Conservation (phyloP, 2,888 invertebrate genomes). For the Andrena marginata region DNA sequence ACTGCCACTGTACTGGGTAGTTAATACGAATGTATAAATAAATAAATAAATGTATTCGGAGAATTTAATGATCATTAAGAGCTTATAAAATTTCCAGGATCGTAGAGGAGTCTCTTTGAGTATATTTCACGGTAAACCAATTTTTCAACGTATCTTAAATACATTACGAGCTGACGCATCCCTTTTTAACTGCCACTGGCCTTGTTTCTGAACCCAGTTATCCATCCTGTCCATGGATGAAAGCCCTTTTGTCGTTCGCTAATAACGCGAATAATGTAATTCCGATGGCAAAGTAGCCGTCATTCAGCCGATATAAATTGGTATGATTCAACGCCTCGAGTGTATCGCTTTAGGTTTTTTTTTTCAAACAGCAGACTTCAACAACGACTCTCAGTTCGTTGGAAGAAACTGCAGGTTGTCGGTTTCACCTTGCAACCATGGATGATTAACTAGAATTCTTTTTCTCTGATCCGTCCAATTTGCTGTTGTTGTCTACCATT, state of each 20-base stretch:
- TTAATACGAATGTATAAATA: not conserved
- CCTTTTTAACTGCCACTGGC: conserved; percentile 33
- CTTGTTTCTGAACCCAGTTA: conserved; percentile 49
- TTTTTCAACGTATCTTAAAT: conserved; percentile 30
- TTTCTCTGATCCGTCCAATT: not conserved
- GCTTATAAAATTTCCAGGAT: not conserved
- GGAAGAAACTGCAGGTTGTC: not conserved
- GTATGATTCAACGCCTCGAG: not conserved
- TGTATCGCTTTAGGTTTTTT: not conserved
- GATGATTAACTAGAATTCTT: not conserved
- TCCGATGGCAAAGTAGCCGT: conserved; percentile 16
- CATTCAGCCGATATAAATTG: not conserved
- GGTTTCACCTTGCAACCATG: not conserved
- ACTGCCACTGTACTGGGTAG: not conserved
- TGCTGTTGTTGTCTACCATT: not conserved
- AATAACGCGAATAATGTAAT: conserved; percentile 35
- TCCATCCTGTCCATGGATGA: conserved; percentile 30
- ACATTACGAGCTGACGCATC: conserved; percentile 15
- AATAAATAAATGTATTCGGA: not conserved
- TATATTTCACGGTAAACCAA: conserved; percentile 23
- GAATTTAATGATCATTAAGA: not conserved
- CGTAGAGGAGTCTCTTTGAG: not conserved
- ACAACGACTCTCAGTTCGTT: not conserved
- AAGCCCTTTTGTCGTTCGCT: conserved; percentile 38
- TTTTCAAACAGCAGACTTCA: not conserved